A percentile compares a stretch with the other conserved stretches of the same genome.
phyloP scores from a whole-genome alignment of 2,113 vertebrate species.

The Mirounga angustirostris region DNA sequence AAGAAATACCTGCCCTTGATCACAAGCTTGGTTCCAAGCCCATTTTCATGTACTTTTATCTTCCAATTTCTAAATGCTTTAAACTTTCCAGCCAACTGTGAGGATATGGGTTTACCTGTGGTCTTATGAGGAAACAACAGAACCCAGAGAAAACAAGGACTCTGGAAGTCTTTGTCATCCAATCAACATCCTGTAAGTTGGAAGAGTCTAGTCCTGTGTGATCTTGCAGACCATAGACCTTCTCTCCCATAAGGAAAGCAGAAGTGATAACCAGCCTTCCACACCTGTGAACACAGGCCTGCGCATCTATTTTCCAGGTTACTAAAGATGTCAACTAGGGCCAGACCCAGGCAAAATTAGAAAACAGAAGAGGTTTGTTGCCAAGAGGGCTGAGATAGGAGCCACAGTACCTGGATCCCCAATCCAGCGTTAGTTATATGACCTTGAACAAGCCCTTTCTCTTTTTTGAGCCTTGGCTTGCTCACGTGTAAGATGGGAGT shows the following conservation, averaged over 20 bases:
- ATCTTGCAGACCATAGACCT: not conserved
- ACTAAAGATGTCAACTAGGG: not conserved
- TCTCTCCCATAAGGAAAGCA: not conserved
- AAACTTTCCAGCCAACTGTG: constrained; percentile 1
- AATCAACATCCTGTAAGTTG: not conserved
- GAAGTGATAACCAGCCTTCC: not conserved
- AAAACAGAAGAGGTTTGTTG: not conserved
- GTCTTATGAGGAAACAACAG: not conserved
- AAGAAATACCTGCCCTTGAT: not conserved
- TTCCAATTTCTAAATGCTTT: constrained; percentile 27
- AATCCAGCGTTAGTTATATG: not conserved
- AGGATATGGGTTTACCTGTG: not conserved
- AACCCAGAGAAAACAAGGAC: not conserved
- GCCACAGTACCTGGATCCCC: not conserved
- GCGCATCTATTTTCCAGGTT: not conserved
- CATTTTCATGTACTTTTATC: not conserved
- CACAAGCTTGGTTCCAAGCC: not conserved
- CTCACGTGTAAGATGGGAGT: not conserved
- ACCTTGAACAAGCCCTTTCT: constrained; percentile 31
- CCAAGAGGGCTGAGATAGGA: not conserved
- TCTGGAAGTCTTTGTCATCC: not conserved
- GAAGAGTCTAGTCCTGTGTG: not conserved
- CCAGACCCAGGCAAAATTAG: not conserved
- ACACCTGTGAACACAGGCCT: not conserved
- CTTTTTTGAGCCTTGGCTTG: not conserved